Base-by-base conservation (phyloP, 2,888 invertebrate genomes). In the Phymatocera aterrima region DNA sequence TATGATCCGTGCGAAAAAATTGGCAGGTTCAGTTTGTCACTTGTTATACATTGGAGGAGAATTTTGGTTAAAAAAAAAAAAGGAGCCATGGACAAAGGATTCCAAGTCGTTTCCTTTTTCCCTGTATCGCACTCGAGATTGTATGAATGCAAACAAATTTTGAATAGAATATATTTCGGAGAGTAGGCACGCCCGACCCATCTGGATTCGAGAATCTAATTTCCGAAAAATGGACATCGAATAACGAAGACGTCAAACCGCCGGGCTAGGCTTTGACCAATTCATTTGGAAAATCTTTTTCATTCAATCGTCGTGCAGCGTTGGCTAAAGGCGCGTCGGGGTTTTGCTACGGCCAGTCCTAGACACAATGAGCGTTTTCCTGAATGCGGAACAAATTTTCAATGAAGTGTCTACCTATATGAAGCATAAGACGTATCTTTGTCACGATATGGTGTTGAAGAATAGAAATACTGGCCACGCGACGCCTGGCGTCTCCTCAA, bases 111-210 rank as follows among this genome's bases (percentile, higher is more conserved):
- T 3, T 15, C 8, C 10, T 60, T 43, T 68, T 15, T 8, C n/a
- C 28, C 51, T 4, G n/a, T 2, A 77, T 84, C n/a, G n/a, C n/a
- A n/a, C n/a, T n/a, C n/a, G n/a, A 84, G 78, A 75, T 68, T 61
- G 28, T 60, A 54, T 88, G 86, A 90, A 90, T 89, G 85, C 88
- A 87, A 87, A 89, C 88, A 89, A 89, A 89, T 89, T 89, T 89
- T 90, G 87, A 86, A 88, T 88, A 83, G 83, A 34, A 51, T 72
- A 24, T 72, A n/a, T n/a, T n/a, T 2, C 31, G 34, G 31, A 48
- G 51, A 51, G 57, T 6, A n/a, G 40, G 21, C 1, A 21, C 10
- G 18, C 4, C 28, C 12, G 40, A 4, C 31, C 8, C 31, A 57
- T 57, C 40, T 31, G 28, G 24, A 12, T 57, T 18, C 51, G 31